A percentile compares a stretch with the other conserved stretches of the same genome.
These are phyloP conservation scores for Timandra comae DNA, from an alignment of 2,888 invertebrate species.

Conservation along the genomic window DNA sequence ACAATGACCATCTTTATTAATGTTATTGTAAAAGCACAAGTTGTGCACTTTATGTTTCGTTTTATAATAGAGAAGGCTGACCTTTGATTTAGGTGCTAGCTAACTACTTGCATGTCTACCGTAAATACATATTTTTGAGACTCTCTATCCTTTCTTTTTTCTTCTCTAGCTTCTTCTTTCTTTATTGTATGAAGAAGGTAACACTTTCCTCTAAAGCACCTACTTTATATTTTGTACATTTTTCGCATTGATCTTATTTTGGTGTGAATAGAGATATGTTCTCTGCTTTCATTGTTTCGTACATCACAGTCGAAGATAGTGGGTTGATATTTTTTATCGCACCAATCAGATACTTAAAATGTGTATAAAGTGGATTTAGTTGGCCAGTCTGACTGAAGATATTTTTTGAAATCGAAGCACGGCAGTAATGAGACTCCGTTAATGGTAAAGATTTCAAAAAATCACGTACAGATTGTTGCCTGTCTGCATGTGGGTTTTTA, in stretches of 20 bases:
- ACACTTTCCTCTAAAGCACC: slow-evolving; percentile 2
- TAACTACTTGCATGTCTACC: slow-evolving; percentile 14
- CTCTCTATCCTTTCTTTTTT: slow-evolving; percentile 13
- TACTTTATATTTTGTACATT: slow-evolving; percentile 1
- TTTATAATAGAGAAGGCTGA: slow-evolving; percentile 13
- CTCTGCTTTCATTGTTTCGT: background rate
- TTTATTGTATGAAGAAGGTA: slow-evolving; percentile 4
- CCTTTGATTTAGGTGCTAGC: slow-evolving; percentile 14
- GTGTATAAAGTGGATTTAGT: slow-evolving; percentile 5
- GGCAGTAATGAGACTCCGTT: slow-evolving; percentile 9
- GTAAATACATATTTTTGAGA: slow-evolving; percentile 10
- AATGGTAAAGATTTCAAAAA: slow-evolving; percentile 7
- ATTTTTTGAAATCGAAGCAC: slow-evolving; percentile 4
- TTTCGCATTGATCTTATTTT: slow-evolving; percentile 5
- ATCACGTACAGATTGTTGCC: slow-evolving; percentile 3
- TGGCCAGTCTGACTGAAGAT: slow-evolving; percentile 6
- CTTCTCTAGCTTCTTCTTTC: slow-evolving; percentile 13
- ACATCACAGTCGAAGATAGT: slow-evolving; percentile 2
- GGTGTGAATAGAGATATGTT: slow-evolving; percentile 3
- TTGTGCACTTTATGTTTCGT: slow-evolving; percentile 16
- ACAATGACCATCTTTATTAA: slow-evolving; percentile 15
- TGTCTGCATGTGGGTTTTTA: slow-evolving; percentile 3
- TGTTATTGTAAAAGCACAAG: slow-evolving; percentile 6
- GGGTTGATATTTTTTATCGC: slow-evolving; percentile 5
- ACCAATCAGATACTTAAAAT: slow-evolving; percentile 9